Conservation (phyloP, 2,113 vertebrate species). For the Columba janthina region DNA sequence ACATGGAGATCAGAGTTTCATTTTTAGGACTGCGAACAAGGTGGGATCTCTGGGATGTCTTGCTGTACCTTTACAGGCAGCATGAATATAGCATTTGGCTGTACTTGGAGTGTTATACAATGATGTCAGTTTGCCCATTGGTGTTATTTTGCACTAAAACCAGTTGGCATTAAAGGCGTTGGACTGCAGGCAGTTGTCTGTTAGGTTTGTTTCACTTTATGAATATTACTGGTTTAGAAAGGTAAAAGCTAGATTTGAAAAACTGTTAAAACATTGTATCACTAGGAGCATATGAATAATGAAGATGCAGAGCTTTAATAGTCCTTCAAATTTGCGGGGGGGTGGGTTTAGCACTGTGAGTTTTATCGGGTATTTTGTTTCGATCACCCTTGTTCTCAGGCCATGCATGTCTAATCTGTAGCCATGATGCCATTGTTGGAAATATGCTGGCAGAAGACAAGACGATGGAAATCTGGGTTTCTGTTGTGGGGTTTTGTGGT, state of each 20-base stretch:
- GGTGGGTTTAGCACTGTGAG: not conserved
- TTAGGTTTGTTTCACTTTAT: rapidly evolving
- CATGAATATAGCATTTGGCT: not conserved
- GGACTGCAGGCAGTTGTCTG: not conserved
- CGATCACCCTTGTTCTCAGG: not conserved
- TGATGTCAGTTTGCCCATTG: not conserved
- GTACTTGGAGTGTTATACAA: not conserved
- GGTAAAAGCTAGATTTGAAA: not conserved
- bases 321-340: not conserved
- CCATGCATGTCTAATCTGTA: rapidly evolving
- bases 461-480: not conserved
- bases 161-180: not conserved
- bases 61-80: not conserved
- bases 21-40: not conserved
- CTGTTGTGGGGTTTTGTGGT: not conserved
- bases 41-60: not conserved
- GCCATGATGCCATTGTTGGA: not conserved
- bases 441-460: not conserved
- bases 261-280: not conserved
- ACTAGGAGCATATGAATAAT: not conserved
- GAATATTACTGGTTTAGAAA: not conserved
- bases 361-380: not conserved
- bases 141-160: not conserved
- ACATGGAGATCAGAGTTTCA: not conserved
- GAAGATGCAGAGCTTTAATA: not conserved